phyloP scores from a whole-genome alignment of 2,888 invertebrate genomes.

The Griposia aprilina region DNA sequence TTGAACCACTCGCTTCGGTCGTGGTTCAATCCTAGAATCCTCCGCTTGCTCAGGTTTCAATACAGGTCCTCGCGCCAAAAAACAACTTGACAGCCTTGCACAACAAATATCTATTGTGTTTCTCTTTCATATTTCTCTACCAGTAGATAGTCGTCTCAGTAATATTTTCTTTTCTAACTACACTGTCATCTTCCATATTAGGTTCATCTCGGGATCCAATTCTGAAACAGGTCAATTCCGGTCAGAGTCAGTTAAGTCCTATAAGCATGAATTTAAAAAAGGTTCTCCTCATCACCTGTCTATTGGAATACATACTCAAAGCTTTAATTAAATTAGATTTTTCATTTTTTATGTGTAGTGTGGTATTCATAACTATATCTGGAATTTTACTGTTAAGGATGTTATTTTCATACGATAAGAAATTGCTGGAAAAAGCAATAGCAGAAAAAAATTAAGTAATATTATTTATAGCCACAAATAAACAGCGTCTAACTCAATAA shows the following conservation, averaged over 20 bases:
- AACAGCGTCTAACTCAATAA: constrained; percentile 35
- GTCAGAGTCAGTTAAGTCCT: no score
- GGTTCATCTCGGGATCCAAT: not conserved
- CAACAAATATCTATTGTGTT: no score
- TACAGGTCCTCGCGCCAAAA: no score
- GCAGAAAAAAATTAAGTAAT: constrained; percentile 11
- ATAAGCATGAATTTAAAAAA: no score
- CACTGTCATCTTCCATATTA: not conserved
- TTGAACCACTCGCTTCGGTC: no score
- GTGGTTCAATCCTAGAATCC: no score
- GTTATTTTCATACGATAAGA: constrained; percentile 42
- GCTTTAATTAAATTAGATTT: not conserved
- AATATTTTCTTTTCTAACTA: not conserved
- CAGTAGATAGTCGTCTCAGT: not conserved
- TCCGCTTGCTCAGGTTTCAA: no score
- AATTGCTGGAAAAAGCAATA: constrained; percentile 38
- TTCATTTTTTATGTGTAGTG: not conserved
- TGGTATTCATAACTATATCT: not conserved
- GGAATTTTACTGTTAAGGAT: not conserved
- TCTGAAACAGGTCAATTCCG: not conserved
- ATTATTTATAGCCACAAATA: constrained; percentile 48
- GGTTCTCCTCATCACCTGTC: not conserved
- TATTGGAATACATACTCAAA: not conserved
- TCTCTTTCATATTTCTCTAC: not conserved
- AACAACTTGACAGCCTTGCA: no score